These are phyloP conservation scores for Holothuria leucospilota DNA, from an alignment of 53 echinoderm and acorn worm species.

Conservation along the genomic window DNA sequence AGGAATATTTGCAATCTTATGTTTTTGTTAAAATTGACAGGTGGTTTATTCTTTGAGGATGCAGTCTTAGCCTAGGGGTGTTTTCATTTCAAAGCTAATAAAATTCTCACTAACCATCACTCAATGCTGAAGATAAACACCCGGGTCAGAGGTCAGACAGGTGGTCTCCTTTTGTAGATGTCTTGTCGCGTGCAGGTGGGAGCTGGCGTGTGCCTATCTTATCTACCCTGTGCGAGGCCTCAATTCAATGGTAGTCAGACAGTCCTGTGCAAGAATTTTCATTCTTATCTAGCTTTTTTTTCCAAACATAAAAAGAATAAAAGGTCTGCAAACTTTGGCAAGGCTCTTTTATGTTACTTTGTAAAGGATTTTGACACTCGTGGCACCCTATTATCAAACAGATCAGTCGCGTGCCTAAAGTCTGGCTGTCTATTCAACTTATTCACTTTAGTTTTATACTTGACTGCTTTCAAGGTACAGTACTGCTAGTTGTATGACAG, in stretches of 20 bases:
- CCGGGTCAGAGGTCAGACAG: slow-evolving; percentile 19
- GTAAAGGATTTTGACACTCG: too few relatives aligned
- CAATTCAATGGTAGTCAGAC: too few relatives aligned
- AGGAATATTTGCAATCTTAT: slow-evolving; percentile 19
- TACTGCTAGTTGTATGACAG: too few relatives aligned
- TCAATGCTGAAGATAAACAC: slow-evolving; percentile 28
- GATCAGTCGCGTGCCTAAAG: too few relatives aligned
- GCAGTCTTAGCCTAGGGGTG: slow-evolving; percentile 16
- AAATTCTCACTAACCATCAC: slow-evolving; percentile 42
- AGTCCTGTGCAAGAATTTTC: too few relatives aligned
- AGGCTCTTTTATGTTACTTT: neutral
- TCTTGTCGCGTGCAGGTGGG: slow-evolving; percentile 40
- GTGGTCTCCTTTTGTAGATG: slow-evolving; percentile 3
- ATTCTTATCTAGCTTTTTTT: slow-evolving; percentile 12
- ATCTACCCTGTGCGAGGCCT: neutral
- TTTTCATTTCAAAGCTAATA: slow-evolving; percentile 23
- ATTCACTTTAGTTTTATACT: too few relatives aligned
- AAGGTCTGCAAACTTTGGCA: slow-evolving; percentile 30
- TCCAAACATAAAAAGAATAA: slow-evolving; percentile 1
- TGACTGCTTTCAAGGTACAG: too few relatives aligned
- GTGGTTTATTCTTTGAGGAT: neutral
- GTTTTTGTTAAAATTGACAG: slow-evolving; percentile 38
- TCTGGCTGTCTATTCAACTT: too few relatives aligned
- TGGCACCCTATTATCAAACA: too few relatives aligned
- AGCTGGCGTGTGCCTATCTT: slow-evolving; percentile 17